These are phyloP conservation scores for Osmerus mordax DNA, from an alignment of 2,113 vertebrate species.

Conservation along the genomic window DNA sequence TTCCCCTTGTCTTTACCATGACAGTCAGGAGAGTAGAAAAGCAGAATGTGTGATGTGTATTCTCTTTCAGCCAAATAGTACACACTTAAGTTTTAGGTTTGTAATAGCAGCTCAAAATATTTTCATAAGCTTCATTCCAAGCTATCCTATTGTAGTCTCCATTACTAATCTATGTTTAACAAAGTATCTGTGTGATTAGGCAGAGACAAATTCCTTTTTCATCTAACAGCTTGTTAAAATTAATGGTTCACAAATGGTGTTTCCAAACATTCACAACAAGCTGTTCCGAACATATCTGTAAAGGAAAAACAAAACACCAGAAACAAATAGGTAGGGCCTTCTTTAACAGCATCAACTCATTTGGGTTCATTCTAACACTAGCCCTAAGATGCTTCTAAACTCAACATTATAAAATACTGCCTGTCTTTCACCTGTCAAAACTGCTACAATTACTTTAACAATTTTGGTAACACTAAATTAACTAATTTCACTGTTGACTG, in stretches of 20 bases:
- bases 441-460: not conserved
- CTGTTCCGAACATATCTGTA: slow-evolving; percentile 11
- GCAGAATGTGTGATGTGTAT: not conserved
- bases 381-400: not conserved
- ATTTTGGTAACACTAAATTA: not conserved
- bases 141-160: not conserved
- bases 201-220: slow-evolving; percentile 1
- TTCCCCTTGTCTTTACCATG: not conserved
- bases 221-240: slow-evolving; percentile 34
- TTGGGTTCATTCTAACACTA: not conserved
- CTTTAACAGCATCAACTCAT: not conserved
- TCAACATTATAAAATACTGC: not conserved
- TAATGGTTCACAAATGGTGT: slow-evolving; percentile 12
- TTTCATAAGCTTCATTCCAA: not conserved
- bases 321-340: not conserved
- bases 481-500: not conserved
- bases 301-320: slow-evolving; percentile 2
- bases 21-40: not conserved
- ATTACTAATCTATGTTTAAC: slow-evolving; percentile 25
- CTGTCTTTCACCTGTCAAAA: not conserved
- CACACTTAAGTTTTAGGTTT: no score
- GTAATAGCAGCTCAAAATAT: not conserved
- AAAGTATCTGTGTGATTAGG: slow-evolving; percentile 18
- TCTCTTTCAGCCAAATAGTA: not conserved
- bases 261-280: not conserved